Evolutionary conservation across 2,888 invertebrate species (phyloP).

Genomic region (Dasypogon diadema): DNA sequence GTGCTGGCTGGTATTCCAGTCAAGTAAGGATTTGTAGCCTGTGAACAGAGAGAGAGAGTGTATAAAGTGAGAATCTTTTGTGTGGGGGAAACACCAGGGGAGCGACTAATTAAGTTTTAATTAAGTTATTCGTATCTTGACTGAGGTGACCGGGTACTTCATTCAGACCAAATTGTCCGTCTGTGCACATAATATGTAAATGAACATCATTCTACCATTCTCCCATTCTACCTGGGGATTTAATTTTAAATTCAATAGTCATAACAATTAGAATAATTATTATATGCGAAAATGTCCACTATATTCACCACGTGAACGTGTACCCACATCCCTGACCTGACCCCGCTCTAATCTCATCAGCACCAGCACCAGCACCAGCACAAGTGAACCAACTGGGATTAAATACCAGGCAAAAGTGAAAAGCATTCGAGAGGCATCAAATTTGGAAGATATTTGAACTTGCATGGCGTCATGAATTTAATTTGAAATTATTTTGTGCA

Average conservation of each 20-base stretch:
- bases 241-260: slow-evolving; percentile 52
- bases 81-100: slow-evolving; percentile 1
- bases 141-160: slow-evolving; percentile 10
- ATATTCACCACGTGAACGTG: slow-evolving; percentile 5
- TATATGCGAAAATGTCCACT: slow-evolving; percentile 46
- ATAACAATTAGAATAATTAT: slow-evolving; percentile 53
- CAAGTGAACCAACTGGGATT: slow-evolving; percentile 21
- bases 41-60: slow-evolving; percentile 59
- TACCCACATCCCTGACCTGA: not conserved
- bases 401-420: slow-evolving; percentile 1
- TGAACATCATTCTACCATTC: not conserved
- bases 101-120: slow-evolving; percentile 50
- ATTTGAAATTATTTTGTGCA: slow-evolving; percentile 41
- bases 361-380: too few relatives aligned
- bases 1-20: slow-evolving; percentile 92
- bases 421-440: slow-evolving; percentile 26
- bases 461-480: slow-evolving; percentile 15
- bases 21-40: slow-evolving; percentile 93
- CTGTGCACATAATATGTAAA: slow-evolving; percentile 33
- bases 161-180: slow-evolving; percentile 13
- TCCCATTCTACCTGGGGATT: not conserved
- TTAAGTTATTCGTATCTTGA: slow-evolving; percentile 38
- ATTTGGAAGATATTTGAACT: slow-evolving; percentile 36
- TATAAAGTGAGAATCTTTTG: not conserved
- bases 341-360: slow-evolving; percentile 23